phyloP scores from a whole-genome alignment of 2,888 invertebrate species.

The Cantharis flavilabris region DNA sequence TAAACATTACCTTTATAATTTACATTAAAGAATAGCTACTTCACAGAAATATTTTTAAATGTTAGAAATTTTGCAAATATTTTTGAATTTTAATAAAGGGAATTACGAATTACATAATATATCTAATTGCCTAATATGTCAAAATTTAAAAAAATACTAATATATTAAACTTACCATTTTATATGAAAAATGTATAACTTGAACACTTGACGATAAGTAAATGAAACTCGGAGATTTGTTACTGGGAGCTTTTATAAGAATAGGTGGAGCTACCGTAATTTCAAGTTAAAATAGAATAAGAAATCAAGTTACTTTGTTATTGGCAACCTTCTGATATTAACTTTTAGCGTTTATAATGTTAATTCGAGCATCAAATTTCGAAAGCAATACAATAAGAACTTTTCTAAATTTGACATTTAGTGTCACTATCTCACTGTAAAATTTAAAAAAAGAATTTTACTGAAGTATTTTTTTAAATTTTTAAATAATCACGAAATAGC shows the following conservation, averaged over 20 bases:
- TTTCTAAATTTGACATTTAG: no score
- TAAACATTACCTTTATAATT: neutral
- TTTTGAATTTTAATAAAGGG: neutral
- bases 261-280: constrained; percentile 67
- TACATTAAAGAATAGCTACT: neutral
- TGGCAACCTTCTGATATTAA: neutral
- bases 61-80: neutral
- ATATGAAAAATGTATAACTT: constrained; percentile 55
- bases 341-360: neutral
- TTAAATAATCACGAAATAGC: no score
- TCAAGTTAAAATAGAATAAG: constrained; percentile 6
- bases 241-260: constrained; percentile 74
- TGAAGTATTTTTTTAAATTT: no score
- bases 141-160: no score
- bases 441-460: no score
- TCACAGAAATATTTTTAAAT: neutral
- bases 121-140: no score
- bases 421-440: no score
- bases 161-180: constrained; percentile 53
- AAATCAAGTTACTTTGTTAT: constrained; percentile 8
- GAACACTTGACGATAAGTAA: constrained; percentile 72
- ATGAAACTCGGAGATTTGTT: constrained; percentile 72
- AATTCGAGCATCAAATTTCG: neutral
- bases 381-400: no score
- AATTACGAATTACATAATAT: neutral